phyloP scores from a whole-genome alignment of 2,888 invertebrate species.

The Anoplius nigerrimus region DNA sequence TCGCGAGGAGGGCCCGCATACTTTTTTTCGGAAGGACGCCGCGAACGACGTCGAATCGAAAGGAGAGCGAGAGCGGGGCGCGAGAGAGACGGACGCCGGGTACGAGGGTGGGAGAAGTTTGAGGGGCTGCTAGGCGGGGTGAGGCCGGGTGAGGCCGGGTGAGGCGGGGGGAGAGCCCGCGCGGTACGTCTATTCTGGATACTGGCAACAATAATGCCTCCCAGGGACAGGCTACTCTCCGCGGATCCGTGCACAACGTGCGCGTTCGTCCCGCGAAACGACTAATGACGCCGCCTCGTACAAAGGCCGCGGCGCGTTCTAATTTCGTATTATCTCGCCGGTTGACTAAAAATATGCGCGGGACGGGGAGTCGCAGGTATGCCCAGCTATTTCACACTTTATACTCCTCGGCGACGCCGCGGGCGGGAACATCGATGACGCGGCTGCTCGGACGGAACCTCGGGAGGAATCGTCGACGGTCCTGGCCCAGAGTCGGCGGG shows the following conservation, averaged over 20 bases:
- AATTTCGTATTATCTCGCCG: conserved; percentile 55
- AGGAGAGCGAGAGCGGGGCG: not conserved
- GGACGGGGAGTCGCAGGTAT: conserved; percentile 18
- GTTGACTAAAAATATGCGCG: conserved; percentile 46
- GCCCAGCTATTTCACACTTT: conserved; percentile 1
- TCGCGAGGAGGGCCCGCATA: too few species aligned
- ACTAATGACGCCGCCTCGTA: conserved; percentile 56
- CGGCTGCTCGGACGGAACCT: too few species aligned
- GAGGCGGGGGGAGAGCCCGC: conserved; percentile 5
- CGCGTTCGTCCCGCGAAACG: conserved; percentile 36
- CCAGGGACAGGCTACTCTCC: conserved; percentile 52
- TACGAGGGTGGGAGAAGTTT: too few species aligned
- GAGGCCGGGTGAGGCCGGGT: too few species aligned
- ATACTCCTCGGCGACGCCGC: too few species aligned
- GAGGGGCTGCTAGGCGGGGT: too few species aligned
- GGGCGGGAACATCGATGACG: too few species aligned
- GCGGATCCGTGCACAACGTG: conserved; percentile 29
- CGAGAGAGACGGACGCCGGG: conserved; percentile 39
- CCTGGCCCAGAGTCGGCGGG: too few species aligned
- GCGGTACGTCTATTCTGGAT: conserved; percentile 56
- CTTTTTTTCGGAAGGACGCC: too few species aligned
- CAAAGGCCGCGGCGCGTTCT: conserved; percentile 54
- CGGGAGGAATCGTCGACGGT: too few species aligned
- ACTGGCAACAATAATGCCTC: conserved; percentile 59
- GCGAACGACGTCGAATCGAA: too few species aligned